Conservation (phyloP, 2,888 invertebrate genomes). For the Drosophila diplacantha region DNA sequence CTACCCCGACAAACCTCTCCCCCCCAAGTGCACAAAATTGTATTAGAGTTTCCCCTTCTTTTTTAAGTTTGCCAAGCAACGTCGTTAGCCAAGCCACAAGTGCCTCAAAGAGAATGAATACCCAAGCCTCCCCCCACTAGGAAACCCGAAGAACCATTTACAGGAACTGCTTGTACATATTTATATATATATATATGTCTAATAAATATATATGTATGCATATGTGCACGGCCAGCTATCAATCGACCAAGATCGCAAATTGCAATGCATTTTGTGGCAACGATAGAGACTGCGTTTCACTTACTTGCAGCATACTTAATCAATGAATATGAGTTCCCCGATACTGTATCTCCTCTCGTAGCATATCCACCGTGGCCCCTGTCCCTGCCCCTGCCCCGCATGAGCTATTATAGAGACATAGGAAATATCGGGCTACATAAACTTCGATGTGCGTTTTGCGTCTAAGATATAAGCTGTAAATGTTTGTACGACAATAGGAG, state of each 20-base stretch:
- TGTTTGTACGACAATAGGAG: conserved; percentile 36
- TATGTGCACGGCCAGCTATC: conserved; percentile 12
- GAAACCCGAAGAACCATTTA: conserved; percentile 3
- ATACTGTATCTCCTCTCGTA: conserved; percentile 2
- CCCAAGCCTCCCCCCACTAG: conserved; percentile 2
- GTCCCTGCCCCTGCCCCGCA: conserved; percentile 10
- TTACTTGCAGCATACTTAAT: conserved; percentile 8
- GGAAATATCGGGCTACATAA: conserved; percentile 12
- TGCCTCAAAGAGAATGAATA: conserved; percentile 49
- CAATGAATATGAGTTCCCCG: conserved; percentile 1
- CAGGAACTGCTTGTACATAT: conserved; percentile 2
- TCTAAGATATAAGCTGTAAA: conserved; percentile 41
- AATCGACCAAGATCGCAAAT: conserved; percentile 32
- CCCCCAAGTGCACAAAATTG: conserved; percentile 10
- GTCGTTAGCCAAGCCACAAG: conserved; percentile 56
- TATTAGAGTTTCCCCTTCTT: conserved; percentile 6
- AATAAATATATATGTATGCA: neutral
- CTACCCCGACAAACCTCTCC: neutral
- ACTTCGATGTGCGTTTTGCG: conserved; percentile 14
- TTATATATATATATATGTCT: neutral
- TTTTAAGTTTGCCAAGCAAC: conserved; percentile 34
- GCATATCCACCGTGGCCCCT: conserved; percentile 50
- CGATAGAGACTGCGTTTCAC: conserved; percentile 25
- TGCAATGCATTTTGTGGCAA: conserved; percentile 34
- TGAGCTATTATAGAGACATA: conserved; percentile 16